phyloP scores from a whole-genome alignment of 2,113 vertebrate species.

The Pseudolaguvia tuberculata region DNA sequence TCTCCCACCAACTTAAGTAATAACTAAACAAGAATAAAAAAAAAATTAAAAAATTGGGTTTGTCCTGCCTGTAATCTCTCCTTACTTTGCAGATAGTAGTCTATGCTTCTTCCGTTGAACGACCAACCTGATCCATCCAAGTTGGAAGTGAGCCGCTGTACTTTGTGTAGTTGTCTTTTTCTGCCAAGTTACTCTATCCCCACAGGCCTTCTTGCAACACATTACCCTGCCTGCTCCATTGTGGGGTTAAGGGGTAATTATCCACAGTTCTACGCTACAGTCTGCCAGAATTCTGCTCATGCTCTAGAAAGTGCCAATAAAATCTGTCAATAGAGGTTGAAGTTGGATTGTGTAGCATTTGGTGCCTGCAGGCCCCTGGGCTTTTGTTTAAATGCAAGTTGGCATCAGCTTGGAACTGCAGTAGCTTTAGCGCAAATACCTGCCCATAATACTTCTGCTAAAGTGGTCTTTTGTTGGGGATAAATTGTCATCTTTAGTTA shows the following conservation, averaged over 20 bases:
- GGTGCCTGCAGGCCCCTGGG: conserved; percentile 56
- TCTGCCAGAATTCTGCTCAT: conserved; percentile 51
- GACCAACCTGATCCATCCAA: conserved; percentile 65
- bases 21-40: conserved; percentile 24
- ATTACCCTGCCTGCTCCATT: conserved; percentile 19
- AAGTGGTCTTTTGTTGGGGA: neutral
- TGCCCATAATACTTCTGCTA: neutral
- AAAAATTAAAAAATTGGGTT: no score
- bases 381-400: conserved; percentile 50
- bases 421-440: neutral
- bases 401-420: conserved; percentile 8
- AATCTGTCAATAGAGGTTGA: conserved; percentile 28
- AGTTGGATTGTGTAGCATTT: conserved; percentile 61
- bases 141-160: conserved; percentile 53
- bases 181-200: conserved; percentile 20
- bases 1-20: conserved; percentile 34
- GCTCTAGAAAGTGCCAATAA: conserved; percentile 46
- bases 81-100: conserved; percentile 54
- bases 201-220: conserved; percentile 22
- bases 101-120: conserved; percentile 67
- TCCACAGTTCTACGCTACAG: conserved; percentile 47
- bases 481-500: neutral
- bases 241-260: conserved; percentile 41
- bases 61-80: conserved; percentile 61
- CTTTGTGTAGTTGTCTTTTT: conserved; percentile 25